Conservation (phyloP, 2,797 vertebrate genomes). For the Gouania willdenowi region DNA sequence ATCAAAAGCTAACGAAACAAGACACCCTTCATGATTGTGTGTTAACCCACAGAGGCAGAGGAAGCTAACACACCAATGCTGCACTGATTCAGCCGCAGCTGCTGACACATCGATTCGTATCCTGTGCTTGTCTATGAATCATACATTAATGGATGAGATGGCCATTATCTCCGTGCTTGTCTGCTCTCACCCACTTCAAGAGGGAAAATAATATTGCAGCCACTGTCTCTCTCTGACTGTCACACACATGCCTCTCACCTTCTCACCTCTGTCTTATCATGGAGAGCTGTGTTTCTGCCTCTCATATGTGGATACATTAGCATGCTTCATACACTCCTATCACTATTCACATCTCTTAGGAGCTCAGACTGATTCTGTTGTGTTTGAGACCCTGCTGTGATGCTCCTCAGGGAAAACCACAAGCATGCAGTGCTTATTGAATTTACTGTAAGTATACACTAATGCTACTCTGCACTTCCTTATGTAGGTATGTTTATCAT, state of each 20-base stretch:
- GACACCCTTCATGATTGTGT: no score
- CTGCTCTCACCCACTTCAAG: constrained; percentile 47
- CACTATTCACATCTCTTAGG: no score
- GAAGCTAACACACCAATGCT: constrained; percentile 56
- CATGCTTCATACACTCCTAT: no score
- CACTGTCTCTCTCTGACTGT: not conserved
- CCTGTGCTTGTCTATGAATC: constrained; percentile 59
- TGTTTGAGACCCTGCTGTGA: constrained; percentile 1
- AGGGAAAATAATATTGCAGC: constrained; percentile 33
- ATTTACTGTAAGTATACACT: no score
- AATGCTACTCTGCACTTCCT: no score
- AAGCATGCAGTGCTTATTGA: no score
- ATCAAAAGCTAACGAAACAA: no score
- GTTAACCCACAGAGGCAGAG: no score
- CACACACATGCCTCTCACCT: constrained; percentile 5
- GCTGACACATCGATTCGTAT: constrained; percentile 69
- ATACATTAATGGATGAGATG: constrained; percentile 73
- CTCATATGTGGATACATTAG: not conserved
- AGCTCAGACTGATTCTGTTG: no score
- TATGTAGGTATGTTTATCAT: no score
- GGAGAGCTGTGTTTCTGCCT: not conserved
- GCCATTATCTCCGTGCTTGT: constrained; percentile 62
- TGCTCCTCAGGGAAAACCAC: no score
- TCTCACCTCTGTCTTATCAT: not conserved
- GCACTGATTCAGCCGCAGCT: constrained; percentile 53